A percentile compares a stretch with the other conserved stretches of the same genome.
Evolutionary conservation across 2,888 invertebrate species (phyloP).

Genomic region (Cloeon dipterum): DNA sequence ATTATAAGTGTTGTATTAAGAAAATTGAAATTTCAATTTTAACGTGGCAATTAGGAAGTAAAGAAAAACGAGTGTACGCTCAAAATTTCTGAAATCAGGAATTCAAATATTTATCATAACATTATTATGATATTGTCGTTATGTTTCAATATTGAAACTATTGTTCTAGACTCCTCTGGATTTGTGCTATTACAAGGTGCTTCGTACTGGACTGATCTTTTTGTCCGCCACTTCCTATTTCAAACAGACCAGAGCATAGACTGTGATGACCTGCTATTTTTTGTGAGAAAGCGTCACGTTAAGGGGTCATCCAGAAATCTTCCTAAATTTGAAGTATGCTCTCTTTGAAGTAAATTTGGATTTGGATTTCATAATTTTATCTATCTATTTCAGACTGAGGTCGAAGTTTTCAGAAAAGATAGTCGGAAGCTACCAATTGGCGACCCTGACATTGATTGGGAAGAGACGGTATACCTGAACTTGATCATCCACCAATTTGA

Average conservation of each 20-base stretch:
- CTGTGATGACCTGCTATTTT: conserved; percentile 85
- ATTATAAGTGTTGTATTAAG: not conserved
- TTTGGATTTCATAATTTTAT: no score
- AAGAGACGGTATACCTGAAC: conserved; percentile 96
- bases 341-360: no score
- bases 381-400: conserved; percentile 68
- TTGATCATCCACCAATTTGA: conserved; percentile 96
- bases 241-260: conserved; percentile 74
- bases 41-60: no score
- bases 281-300: conserved; percentile 79
- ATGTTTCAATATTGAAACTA: no score
- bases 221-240: conserved; percentile 81
- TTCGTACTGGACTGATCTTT: conserved; percentile 88
- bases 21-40: no score
- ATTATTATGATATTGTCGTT: no score
- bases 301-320: conserved; percentile 68
- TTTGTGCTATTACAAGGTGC: conserved; percentile 83
- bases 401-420: conserved; percentile 93
- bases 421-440: conserved; percentile 90
- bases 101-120: no score
- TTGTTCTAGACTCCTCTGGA: conserved; percentile 59
- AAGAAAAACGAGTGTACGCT: no score
- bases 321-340: conserved; percentile 65
- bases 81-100: no score
- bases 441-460: conserved; percentile 95